Conservation (phyloP, 2,113 vertebrate genomes). For the Castor canadensis region DNA sequence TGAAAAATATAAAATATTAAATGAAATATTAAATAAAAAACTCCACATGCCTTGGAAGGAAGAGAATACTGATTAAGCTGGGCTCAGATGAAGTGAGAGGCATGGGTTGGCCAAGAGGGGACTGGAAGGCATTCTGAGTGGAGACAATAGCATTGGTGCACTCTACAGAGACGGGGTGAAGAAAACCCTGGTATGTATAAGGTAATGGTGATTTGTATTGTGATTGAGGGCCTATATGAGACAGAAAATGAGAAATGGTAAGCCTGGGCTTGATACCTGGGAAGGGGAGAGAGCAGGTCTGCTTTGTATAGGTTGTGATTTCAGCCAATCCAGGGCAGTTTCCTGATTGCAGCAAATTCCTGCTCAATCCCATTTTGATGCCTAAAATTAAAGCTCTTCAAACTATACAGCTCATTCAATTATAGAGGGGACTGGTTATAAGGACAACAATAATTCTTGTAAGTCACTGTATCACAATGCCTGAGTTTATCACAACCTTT, state of each 20-base stretch:
- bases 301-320: neutral
- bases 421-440: neutral
- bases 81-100: neutral
- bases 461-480: neutral
- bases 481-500: constrained; percentile 8
- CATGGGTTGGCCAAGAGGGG: neutral
- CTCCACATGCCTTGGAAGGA: neutral
- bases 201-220: neutral
- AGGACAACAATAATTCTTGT: neutral
- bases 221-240: neutral
- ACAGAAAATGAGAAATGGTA: neutral
- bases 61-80: neutral
- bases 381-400: neutral
- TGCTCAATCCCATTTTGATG: neutral
- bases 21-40: no score
- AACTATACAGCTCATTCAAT: neutral
- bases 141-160: neutral
- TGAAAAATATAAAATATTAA: no score
- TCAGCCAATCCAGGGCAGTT: neutral
- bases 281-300: neutral
- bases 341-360: neutral
- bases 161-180: neutral
- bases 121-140: neutral
- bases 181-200: neutral
- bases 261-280: neutral